These are phyloP conservation scores for Astatoreochromis straeleni DNA, from an alignment of 2,113 vertebrate species.

Conservation along the genomic window DNA sequence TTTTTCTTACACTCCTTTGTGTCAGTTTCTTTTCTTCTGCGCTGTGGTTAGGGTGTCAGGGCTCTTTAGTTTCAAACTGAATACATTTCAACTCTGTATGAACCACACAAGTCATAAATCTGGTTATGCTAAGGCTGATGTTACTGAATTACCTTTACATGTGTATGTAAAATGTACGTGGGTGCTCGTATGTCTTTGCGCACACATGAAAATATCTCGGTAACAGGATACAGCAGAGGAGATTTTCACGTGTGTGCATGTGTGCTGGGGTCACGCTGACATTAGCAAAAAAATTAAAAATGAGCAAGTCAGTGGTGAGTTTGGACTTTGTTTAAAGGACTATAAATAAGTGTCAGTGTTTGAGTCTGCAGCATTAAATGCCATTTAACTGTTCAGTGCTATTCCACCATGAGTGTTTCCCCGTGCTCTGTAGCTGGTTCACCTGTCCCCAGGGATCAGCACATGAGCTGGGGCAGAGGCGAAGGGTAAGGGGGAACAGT, in stretches of 20 bases:
- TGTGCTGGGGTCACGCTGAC: background rate
- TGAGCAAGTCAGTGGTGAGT: background rate
- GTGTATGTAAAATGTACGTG: background rate
- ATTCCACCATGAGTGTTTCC: background rate
- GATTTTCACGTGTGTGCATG: background rate
- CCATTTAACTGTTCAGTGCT: background rate
- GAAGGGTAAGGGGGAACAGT: background rate
- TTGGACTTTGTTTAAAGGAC: background rate
- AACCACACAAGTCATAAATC: slow-evolving; percentile 52
- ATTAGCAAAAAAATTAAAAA: background rate
- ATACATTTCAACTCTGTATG: slow-evolving; percentile 54
- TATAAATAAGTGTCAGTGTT: background rate
- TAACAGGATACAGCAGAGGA: background rate
- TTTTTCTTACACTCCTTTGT: background rate
- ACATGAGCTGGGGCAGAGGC: background rate
- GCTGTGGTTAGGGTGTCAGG: slow-evolving; percentile 31
- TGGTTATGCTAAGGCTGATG: slow-evolving; percentile 43
- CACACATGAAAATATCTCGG: background rate
- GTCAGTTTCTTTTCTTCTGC: background rate
- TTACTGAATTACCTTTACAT: slow-evolving; percentile 43
- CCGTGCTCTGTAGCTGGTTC: slow-evolving; percentile 32
- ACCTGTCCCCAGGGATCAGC: slow-evolving; percentile 52
- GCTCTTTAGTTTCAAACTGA: slow-evolving; percentile 43
- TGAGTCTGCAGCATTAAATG: background rate
- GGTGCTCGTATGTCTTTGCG: background rate